Evolutionary conservation across 2,113 vertebrate genomes (phyloP).

Genomic region (Corvus moneduloides): DNA sequence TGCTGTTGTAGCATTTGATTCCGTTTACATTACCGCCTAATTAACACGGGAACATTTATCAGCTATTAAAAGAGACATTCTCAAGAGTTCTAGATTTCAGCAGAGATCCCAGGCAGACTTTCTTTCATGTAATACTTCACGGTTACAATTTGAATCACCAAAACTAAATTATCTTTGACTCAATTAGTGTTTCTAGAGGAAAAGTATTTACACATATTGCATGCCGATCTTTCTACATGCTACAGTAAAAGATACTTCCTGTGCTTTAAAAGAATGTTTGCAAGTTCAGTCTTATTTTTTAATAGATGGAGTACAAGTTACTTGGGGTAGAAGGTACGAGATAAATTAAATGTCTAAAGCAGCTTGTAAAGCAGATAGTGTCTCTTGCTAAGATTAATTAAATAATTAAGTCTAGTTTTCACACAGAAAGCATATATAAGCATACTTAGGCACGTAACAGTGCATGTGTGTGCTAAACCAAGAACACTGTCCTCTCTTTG

Average conservation of each 20-base stretch:
- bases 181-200: background rate
- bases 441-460: background rate
- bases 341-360: background rate
- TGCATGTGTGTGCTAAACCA: background rate
- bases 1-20: background rate
- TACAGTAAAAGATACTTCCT: background rate
- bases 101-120: background rate
- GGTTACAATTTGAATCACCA: background rate
- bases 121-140: background rate
- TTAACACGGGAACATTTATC: constrained; percentile 56
- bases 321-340: background rate
- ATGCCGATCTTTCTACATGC: background rate
- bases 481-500: background rate
- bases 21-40: constrained; percentile 22
- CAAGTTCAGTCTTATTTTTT: background rate
- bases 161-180: background rate
- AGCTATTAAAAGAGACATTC: constrained; percentile 8
- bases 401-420: background rate
- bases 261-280: background rate
- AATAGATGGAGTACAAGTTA: background rate
- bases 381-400: background rate
- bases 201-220: background rate
- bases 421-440: background rate
- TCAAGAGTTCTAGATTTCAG: constrained; percentile 50
- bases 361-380: background rate